Conservation (phyloP, 2,113 vertebrate species). For the Gambusia holbrooki region DNA sequence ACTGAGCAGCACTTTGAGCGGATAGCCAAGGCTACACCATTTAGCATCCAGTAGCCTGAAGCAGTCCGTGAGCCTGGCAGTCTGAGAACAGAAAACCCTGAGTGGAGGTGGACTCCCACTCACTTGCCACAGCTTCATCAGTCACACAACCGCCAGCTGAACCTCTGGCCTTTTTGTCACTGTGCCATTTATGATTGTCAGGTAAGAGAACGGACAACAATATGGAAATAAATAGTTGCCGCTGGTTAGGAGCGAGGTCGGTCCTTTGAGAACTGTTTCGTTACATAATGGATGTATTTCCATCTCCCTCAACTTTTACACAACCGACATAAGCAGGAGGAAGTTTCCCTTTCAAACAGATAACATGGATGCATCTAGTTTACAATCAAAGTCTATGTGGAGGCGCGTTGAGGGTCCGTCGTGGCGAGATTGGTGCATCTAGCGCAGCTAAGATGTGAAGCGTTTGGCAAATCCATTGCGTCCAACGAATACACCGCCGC, state of each 20-base stretch:
- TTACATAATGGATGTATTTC: slow-evolving; percentile 17
- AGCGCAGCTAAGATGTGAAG: no score
- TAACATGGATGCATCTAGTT: not conserved
- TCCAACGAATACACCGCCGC: no score
- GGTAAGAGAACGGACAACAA: slow-evolving; percentile 3
- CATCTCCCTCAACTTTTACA: slow-evolving; percentile 21
- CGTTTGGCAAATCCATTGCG: no score
- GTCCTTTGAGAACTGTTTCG: slow-evolving; percentile 18
- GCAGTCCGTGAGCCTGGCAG: slow-evolving; percentile 62
- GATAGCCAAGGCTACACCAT: slow-evolving; percentile 67
- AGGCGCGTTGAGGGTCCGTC: no score
- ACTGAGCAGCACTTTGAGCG: slow-evolving; percentile 65
- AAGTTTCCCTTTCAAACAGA: not conserved
- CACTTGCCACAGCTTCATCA: slow-evolving; percentile 65
- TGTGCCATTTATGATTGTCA: slow-evolving; percentile 30
- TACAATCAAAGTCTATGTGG: no score
- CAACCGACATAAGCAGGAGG: slow-evolving; percentile 14
- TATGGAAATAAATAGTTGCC: slow-evolving; percentile 36
- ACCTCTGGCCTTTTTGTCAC: slow-evolving; percentile 50
- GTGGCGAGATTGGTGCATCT: no score
- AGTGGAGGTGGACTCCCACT: slow-evolving; percentile 74
- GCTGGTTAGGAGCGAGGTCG: slow-evolving; percentile 21
- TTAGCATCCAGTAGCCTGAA: slow-evolving; percentile 74
- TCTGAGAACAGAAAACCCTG: slow-evolving; percentile 69
- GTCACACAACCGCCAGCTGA: slow-evolving; percentile 49